These are phyloP conservation scores for Macropus fuliginosus DNA, from an alignment of 2,797 vertebrate species.

Conservation along the genomic window DNA sequence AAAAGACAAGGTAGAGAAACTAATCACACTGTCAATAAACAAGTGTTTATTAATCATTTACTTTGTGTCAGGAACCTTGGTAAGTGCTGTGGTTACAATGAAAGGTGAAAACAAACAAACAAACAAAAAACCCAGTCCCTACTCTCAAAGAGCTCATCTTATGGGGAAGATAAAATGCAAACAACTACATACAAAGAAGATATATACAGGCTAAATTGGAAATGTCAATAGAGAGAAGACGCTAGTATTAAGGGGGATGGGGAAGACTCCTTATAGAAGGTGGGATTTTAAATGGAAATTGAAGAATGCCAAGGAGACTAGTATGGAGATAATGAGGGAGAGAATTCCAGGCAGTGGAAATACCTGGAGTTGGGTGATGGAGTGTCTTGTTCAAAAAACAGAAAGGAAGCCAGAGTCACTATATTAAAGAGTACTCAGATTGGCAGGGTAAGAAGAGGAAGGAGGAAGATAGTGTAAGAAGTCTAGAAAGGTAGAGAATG, in stretches of 20 bases:
- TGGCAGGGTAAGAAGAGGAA: not conserved
- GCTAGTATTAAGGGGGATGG: not conserved
- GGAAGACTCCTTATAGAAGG: not conserved
- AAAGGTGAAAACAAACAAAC: not conserved
- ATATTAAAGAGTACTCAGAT: not conserved
- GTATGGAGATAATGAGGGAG: not conserved
- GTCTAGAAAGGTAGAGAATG: not conserved
- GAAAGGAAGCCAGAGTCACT: too few relatives aligned
- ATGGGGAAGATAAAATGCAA: not conserved
- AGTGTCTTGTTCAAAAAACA: not conserved
- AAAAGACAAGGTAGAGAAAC: not conserved
- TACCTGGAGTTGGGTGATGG: not conserved
- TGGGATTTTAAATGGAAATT: not conserved
- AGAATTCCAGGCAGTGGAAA: not conserved
- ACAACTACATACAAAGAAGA: not conserved
- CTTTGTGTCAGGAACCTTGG: not conserved
- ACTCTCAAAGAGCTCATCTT: not conserved
- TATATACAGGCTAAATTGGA: not conserved
- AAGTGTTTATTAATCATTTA: not conserved
- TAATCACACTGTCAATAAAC: not conserved
- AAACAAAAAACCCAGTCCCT: not conserved
- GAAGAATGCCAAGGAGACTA: not conserved
- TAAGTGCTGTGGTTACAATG: not conserved
- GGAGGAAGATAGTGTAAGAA: not conserved
- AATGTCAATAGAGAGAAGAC: not conserved